Base-by-base conservation (phyloP, 2,113 vertebrate species). In the Ochotona princeps region DNA sequence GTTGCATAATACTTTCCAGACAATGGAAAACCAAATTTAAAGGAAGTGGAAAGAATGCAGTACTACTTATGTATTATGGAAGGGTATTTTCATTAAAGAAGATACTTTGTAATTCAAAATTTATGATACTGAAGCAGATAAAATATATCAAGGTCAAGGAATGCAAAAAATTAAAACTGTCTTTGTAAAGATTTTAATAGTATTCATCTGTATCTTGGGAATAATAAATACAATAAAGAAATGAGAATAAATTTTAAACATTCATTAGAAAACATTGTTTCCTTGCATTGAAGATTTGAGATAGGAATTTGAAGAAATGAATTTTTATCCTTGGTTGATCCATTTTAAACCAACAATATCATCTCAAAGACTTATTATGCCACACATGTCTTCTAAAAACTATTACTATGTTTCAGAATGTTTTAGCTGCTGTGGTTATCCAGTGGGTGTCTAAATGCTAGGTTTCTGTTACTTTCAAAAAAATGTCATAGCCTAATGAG, bases 61-160 rank as follows among this genome's bases (percentile, higher is more conserved):
- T 89, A 67, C 17, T 73, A 2, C 23, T 60, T 79, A 44, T 32
- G 32, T 35, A 47, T 60, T 79, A 44, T 32, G 32, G 44, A 47
- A 87, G 57, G 2, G 61, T n/a, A 49, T 79, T 83, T 95, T 25
- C 79, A 18, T 60, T 90, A 67, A 2, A 30, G 4, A 61, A 83
- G 87, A 28, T 74, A 75, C 70, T 93, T 35, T 90, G 0, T 63
- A 57, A 86, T 70, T 85, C 61, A 70, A 76, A 84, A 92, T 80
- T 47, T 87, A 70, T 91, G 63, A 13, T 28, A 66, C 15, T 81
- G 25, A 9, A 75, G 28, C 20, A 78, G 75, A 47, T 54, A n/a
- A 82, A 81, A 85, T 20, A 2, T 72, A 78, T 60, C 54, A 32
- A 57, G 51, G 76, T 81, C 28, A 89, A 32, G 70, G 32, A 82